phyloP scores from a whole-genome alignment of 1,140 invertebrate genomes.

The Phortica variegata region DNA sequence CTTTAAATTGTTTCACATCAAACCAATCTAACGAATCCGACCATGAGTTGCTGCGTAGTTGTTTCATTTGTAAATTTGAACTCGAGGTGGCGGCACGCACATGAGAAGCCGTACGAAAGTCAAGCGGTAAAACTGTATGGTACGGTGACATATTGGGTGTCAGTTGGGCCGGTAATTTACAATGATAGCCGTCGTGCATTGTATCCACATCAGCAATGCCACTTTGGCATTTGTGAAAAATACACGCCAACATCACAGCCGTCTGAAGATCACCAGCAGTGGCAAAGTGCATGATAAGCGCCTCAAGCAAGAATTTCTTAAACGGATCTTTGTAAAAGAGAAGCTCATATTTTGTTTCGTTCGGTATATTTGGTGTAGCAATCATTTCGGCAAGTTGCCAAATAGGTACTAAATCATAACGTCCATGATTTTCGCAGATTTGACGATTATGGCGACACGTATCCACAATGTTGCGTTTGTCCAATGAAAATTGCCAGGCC shows the following conservation, averaged over 20 bases:
- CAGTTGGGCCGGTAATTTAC: conserved; percentile 39
- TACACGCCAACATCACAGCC: conserved; percentile 87
- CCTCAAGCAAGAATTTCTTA: conserved; percentile 79
- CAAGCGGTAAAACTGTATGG: conserved; percentile 84
- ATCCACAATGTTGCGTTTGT: conserved; percentile 61
- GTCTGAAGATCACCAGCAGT: conserved; percentile 85
- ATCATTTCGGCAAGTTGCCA: conserved; percentile 80
- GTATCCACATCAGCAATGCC: conserved; percentile 14
- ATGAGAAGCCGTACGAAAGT: conserved; percentile 42
- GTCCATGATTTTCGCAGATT: conserved; percentile 70
- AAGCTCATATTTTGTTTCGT: conserved; percentile 41
- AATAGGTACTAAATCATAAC: conserved; percentile 80
- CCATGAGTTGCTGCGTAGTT: conserved; percentile 84
- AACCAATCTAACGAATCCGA: conserved; percentile 75
- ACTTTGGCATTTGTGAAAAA: conserved; percentile 66
- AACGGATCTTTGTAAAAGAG: conserved; percentile 70
- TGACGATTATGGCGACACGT: conserved; percentile 78
- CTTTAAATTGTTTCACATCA: conserved; percentile 33
- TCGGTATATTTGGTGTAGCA: conserved; percentile 61
- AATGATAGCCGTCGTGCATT: not conserved
- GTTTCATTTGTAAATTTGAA: conserved; percentile 60
- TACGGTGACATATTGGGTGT: conserved; percentile 79
- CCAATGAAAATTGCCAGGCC: conserved; percentile 80
- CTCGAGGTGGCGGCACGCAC: conserved; percentile 7
- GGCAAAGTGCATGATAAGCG: conserved; percentile 80